phyloP scores from a whole-genome alignment of 2,797 vertebrate species.

The Hoplostethus mediterraneus region DNA sequence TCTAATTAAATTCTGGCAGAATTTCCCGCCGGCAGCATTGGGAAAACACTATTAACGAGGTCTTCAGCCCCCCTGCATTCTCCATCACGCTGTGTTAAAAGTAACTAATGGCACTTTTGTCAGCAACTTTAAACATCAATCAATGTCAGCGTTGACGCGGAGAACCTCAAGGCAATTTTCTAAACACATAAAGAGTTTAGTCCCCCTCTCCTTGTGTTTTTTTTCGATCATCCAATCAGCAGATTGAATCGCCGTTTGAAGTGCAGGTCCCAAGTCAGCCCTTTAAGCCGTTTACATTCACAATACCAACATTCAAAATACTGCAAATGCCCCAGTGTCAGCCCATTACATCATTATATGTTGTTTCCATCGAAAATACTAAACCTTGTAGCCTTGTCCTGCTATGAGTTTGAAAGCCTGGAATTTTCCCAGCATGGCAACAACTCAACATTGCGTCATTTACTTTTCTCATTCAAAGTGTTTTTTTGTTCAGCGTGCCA shows the following conservation, averaged over 20 bases:
- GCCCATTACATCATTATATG: conserved; percentile 20
- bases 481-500: conserved; percentile 10
- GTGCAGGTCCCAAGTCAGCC: not conserved
- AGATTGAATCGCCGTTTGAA: not conserved
- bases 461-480: conserved; percentile 24
- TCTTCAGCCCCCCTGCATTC: no score
- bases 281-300: conserved; percentile 4
- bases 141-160: no score
- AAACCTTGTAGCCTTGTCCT: not conserved
- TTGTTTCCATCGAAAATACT: conserved; percentile 25
- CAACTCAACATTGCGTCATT: conserved; percentile 36
- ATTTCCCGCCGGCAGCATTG: no score
- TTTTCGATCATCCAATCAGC: not conserved
- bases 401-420: conserved; percentile 3
- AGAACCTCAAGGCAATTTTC: no score
- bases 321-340: conserved; percentile 15
- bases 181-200: no score
- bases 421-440: conserved; percentile 5
- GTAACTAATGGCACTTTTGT: no score
- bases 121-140: no score
- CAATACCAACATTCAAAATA: not conserved
- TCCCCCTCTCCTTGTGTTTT: not conserved
- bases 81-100: no score
- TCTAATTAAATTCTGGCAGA: no score
- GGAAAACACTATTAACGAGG: no score